Evolutionary conservation across 2,113 vertebrate species (phyloP).

Genomic region (Psettodes erumei): DNA sequence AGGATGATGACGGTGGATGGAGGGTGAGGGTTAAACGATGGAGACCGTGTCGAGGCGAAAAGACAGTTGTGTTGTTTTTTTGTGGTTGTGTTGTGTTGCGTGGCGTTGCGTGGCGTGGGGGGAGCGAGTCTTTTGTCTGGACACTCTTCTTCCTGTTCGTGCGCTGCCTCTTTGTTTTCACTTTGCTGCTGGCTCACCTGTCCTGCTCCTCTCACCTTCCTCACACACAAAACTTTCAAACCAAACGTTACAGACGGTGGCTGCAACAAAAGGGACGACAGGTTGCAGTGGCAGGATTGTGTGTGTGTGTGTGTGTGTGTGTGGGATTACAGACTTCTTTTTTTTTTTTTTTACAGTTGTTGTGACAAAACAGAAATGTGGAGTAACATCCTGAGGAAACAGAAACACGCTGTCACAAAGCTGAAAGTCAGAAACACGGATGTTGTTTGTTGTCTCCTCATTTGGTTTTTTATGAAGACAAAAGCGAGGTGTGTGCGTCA

Average conservation of each 20-base stretch:
- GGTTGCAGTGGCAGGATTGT: background rate
- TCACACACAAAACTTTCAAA: background rate
- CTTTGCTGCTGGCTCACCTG: constrained; percentile 36
- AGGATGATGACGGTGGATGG: background rate
- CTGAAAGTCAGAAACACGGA: background rate
- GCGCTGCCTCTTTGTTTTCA: constrained; percentile 70
- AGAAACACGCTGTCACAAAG: background rate
- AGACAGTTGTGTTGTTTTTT: no score
- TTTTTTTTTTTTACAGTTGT: background rate
- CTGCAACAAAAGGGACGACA: background rate
- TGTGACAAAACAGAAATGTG: background rate
- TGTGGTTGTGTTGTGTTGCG: background rate
- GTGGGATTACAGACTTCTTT: background rate
- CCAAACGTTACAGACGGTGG: background rate
- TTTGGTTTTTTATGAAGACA: constrained; percentile 21
- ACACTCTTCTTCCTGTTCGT: constrained; percentile 64
- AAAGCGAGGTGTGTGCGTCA: background rate
- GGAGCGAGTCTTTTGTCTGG: constrained; percentile 67
- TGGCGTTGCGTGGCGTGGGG: constrained; percentile 8
- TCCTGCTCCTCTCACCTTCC: background rate
- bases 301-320: no score
- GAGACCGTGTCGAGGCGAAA: rapidly evolving
- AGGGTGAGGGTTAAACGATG: no score
- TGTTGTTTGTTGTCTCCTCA: background rate
- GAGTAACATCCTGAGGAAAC: background rate